A percentile compares a stretch with the other conserved stretches of the same genome.
Evolutionary conservation across 2,797 vertebrate genomes (phyloP).

Genomic region (Podarcis lilfordi): DNA sequence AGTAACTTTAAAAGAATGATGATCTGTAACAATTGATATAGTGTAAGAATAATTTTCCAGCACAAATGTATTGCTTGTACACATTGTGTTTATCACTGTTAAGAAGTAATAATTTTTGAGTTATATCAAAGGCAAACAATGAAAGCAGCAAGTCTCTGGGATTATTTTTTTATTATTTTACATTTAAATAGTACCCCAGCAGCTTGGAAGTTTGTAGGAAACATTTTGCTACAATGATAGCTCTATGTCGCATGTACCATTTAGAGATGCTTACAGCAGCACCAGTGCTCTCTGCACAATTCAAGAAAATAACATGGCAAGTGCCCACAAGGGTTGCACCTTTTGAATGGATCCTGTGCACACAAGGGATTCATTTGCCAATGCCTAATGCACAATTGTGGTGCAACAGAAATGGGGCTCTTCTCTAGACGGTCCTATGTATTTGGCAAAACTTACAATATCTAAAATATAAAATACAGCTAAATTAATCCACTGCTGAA

Average conservation of each 20-base stretch:
- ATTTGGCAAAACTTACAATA: not conserved
- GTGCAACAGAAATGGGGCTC: not conserved
- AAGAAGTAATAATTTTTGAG: not conserved
- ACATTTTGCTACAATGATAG: not conserved
- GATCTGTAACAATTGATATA: not conserved
- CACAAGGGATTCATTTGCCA: not conserved
- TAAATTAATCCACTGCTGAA: not conserved
- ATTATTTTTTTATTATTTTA: constrained; percentile 20
- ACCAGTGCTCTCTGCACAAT: not conserved
- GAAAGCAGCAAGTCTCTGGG: not conserved
- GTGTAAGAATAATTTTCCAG: not conserved
- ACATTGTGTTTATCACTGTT: not conserved
- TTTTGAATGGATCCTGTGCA: not conserved
- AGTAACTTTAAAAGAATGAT: not conserved
- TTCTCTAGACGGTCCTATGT: not conserved
- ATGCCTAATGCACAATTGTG: not conserved
- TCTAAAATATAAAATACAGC: not conserved
- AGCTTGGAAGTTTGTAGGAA: not conserved
- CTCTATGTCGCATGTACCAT: not conserved
- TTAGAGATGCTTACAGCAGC: not conserved
- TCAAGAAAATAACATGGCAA: not conserved
- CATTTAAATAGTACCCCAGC: not conserved
- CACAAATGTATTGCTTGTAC: not conserved
- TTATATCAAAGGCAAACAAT: not conserved
- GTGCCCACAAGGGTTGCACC: not conserved